Evolutionary conservation across 1,140 invertebrate genomes (phyloP), one percentile per base, ranked within the genome.

Genomic region (Leptinotarsa texana): DNA sequence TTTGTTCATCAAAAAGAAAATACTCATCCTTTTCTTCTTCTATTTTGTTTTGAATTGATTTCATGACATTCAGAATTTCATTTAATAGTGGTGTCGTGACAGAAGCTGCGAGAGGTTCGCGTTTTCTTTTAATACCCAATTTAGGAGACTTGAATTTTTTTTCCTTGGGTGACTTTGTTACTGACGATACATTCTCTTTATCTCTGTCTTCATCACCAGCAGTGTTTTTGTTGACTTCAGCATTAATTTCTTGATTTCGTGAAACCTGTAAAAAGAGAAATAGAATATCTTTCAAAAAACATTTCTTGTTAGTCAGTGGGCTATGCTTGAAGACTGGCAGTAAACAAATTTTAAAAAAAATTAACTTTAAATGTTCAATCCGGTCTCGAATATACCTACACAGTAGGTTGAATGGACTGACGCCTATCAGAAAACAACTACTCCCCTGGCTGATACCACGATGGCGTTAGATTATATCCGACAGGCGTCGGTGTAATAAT

Each of bases 1-100:
- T 21, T 2, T 48, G 48, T 18, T 69, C 48, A 18, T 3, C 42
- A 69, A 69, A 69, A 17, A 69, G 27, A 33, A 0, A n/a, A 69
- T 42, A 69, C 21, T 69, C 67, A 13, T 69, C 21, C 17, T 69
- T 49, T 1, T 5, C 5, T 27, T 27, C 27, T 69, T 69, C 67
- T 69, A 48, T 69, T 18, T 69, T 48, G 48, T 69, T 69, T 69
- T 69, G 42, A 13, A 65, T 65, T 21, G 1, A 18, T 65, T 11
- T 65, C 63, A 65, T 18, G 13, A 65, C 3, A 22, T 65, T 65
- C 21, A 65, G 17, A 18, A 21, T 11, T 65, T 65, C 63, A 24
- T 65, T 22, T 2, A 65, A 18, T 0, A 65, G 17, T 18, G 21
- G 63, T 24, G 21, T 22, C 15, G 15, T 65, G 21, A 65, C 21